phyloP scores from a whole-genome alignment of 2,797 vertebrate species.

The Crocodylus rhombifer region DNA sequence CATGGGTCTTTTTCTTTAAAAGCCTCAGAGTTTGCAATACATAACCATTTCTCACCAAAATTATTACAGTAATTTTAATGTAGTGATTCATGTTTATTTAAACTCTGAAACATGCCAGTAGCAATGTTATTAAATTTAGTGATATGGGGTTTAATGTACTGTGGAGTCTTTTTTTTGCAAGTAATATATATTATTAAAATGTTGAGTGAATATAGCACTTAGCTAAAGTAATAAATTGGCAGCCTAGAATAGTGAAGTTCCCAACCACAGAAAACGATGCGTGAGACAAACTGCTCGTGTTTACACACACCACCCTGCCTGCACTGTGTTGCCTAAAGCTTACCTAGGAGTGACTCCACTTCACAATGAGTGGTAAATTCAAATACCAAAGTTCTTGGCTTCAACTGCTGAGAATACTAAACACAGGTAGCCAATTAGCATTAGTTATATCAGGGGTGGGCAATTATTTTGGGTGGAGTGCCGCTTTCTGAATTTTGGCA shows the following conservation, averaged over 20 bases:
- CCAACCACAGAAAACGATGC: not conserved
- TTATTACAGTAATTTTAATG: not conserved
- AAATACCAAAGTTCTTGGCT: not conserved
- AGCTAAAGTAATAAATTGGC: not conserved
- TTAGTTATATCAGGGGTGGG: not conserved
- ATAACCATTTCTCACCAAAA: not conserved
- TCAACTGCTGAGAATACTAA: constrained; percentile 11
- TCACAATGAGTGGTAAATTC: accelerated
- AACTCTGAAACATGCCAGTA: not conserved
- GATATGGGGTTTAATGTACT: constrained; percentile 1
- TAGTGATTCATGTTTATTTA: not conserved
- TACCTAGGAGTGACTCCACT: not conserved
- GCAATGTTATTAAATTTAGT: constrained; percentile 12
- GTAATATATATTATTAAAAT: constrained; percentile 5
- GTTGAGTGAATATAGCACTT: not conserved
- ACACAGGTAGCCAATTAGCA: constrained; percentile 37
- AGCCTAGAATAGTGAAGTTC: not conserved
- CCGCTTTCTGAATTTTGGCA: too few species aligned
- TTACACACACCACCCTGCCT: not conserved
- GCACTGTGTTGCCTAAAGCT: not conserved
- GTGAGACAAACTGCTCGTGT: constrained; percentile 30
- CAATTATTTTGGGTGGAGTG: too few species aligned
- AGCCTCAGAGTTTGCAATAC: not conserved
- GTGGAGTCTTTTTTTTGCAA: constrained; percentile 43
- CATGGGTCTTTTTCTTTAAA: not conserved